phyloP scores from a whole-genome alignment of 2,888 invertebrate genomes.

The Cosmorhoe ocellata region DNA sequence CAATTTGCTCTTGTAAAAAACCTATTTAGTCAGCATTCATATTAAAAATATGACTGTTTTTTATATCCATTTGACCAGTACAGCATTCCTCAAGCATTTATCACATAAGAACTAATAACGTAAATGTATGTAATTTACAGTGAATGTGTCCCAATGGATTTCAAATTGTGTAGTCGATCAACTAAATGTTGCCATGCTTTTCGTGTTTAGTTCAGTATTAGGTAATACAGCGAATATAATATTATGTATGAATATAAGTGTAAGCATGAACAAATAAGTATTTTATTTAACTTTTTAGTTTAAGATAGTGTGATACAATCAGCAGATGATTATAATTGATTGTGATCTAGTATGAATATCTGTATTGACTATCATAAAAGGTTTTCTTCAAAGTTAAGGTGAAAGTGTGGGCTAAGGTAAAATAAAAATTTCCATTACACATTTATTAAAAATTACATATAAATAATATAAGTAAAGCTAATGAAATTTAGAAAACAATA shows the following conservation, averaged over 20 bases:
- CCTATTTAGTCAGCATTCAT: constrained; percentile 25
- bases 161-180: constrained; percentile 15
- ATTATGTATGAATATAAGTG: constrained; percentile 46
- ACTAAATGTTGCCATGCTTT: constrained; percentile 52
- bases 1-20: constrained; percentile 9
- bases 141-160: constrained; percentile 10
- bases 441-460: constrained; percentile 49
- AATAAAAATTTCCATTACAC: constrained; percentile 26
- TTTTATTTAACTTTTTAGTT: constrained; percentile 4
- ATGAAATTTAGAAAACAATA: constrained; percentile 7
- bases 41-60: constrained; percentile 36
- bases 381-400: too few species aligned
- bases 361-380: too few species aligned
- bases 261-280: constrained; percentile 43
- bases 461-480: constrained; percentile 42
- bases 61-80: constrained; percentile 28
- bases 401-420: too few species aligned
- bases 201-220: constrained; percentile 53
- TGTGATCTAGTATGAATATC: too few species aligned
- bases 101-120: background rate
- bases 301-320: too few species aligned
- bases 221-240: constrained; percentile 54
- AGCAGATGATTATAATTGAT: too few species aligned
- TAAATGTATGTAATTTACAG: constrained; percentile 1
- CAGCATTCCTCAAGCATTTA: constrained; percentile 39